Conservation (phyloP, 2,113 vertebrate genomes). For the Scatophagus argus region DNA sequence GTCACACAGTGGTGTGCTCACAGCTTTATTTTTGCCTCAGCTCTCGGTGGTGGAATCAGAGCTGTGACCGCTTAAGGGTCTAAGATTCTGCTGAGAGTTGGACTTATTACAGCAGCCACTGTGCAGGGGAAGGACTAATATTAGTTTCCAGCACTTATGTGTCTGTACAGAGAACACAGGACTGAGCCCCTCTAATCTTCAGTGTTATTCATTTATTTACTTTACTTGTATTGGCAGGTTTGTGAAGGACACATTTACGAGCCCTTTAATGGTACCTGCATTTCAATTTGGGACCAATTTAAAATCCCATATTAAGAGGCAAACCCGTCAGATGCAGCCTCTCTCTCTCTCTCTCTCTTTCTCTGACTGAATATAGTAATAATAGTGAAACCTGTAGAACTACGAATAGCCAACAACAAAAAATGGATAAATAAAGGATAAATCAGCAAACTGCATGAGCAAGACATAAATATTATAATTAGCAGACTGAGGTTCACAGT, state of each 20-base stretch:
- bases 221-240: background rate
- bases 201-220: background rate
- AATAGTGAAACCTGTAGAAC: background rate
- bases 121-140: background rate
- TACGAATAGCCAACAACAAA: too few species aligned
- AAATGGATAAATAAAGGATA: background rate
- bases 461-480: too few species aligned
- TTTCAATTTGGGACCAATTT: background rate
- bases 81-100: background rate
- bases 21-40: slow-evolving; percentile 47
- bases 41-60: slow-evolving; percentile 26
- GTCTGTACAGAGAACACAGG: background rate
- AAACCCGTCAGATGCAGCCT: background rate
- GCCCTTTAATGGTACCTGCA: background rate
- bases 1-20: background rate
- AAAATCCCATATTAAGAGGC: slow-evolving; percentile 2
- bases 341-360: too few species aligned
- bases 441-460: background rate
- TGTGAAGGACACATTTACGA: slow-evolving; percentile 1
- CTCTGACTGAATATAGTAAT: background rate
- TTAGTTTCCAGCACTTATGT: background rate
- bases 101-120: background rate
- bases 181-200: background rate
- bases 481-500: too few species aligned
- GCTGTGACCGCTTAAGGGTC: slow-evolving; percentile 28